Evolutionary conservation across 1,140 invertebrate genomes (phyloP), one percentile per base, ranked within the genome.

Genomic region (Propsilocerus akamusi): DNA sequence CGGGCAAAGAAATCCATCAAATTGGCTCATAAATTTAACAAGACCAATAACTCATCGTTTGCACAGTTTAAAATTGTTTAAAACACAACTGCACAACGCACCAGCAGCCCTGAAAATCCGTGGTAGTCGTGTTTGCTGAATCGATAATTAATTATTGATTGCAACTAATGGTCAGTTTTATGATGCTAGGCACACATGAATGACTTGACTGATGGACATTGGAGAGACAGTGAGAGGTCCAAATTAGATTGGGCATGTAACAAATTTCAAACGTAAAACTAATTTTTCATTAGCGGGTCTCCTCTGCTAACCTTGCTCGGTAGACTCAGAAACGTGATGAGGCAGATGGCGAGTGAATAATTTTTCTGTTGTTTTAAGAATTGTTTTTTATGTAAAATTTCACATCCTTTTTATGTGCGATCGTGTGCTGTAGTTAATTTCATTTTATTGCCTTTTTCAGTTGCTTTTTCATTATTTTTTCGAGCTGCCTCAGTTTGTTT

Each of bases 361-460:
- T n/a, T n/a, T 30, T 30, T 30, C n/a, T 30, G 10, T 30, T 11
- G 28, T 30, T 30, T 30, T 30, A 3, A n/a, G 3, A 7, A 10
- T 20, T 41, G 34, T 10, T 41, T 14, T 41, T 30, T 8, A 30
- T 30, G 28, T 30, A 11, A 11, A n/a, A 14, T 41, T 20, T 41
- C 14, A 41, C 34, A 41, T 41, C 14, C 34, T 41, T 41, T 41
- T 41, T 41, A 41, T 41, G n/a, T n/a, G 34, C 34, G 34, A 41
- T 41, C 34, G 34, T 41, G 34, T 41, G 34, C 34, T 41, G 22
- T 6, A 41, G 34, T 41, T 41, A 41, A 41, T 41, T 41, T 41
- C 17, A 17, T 20, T 41, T 41, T 20, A 41, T 20, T 41, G 17
- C 34, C 34, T 4, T 10, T 20, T 41, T 17, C 17, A 4, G 5